These are phyloP conservation scores for Oreohelix idahoensis DNA, from an alignment of 1,140 invertebrate species.

Conservation along the genomic window DNA sequence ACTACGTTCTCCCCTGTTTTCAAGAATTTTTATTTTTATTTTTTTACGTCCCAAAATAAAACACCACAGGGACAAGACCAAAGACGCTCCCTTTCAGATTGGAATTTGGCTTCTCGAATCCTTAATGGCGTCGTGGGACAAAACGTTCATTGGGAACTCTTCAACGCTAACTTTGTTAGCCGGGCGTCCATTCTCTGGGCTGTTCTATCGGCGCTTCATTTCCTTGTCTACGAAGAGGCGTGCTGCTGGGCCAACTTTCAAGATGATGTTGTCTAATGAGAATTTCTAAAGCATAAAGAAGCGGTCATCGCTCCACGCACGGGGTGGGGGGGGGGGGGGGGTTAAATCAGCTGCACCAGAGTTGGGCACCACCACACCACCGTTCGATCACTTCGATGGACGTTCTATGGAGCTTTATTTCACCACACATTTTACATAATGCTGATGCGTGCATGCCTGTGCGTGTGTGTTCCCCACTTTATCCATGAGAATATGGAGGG, in stretches of 20 bases:
- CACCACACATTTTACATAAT: not conserved
- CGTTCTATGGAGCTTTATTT: not conserved
- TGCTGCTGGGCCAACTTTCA: not conserved
- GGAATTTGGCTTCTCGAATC: not conserved
- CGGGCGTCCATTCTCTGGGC: not conserved
- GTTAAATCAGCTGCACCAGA: too few relatives aligned
- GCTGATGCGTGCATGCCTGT: too few relatives aligned
- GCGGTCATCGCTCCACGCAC: too few relatives aligned
- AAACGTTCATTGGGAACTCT: not conserved
- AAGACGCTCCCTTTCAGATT: not conserved
- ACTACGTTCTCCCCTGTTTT: too few relatives aligned
- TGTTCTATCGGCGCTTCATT: conserved; percentile 13
- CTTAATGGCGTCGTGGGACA: not conserved
- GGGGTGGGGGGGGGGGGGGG: too few relatives aligned
- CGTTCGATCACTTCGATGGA: not conserved
- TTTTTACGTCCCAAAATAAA: not conserved
- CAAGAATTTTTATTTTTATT: too few relatives aligned
- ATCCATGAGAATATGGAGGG: too few relatives aligned
- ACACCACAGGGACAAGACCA: not conserved
- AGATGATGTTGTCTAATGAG: not conserved
- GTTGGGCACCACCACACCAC: not conserved
- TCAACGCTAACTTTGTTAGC: not conserved
- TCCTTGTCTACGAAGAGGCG: not conserved
- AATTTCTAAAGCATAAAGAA: not conserved
- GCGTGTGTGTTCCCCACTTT: too few relatives aligned